These are phyloP conservation scores for Aurelia sp. DNA, from an alignment of 30 jellyfish, hydroid and myxozoan species.

Conservation along the genomic window DNA sequence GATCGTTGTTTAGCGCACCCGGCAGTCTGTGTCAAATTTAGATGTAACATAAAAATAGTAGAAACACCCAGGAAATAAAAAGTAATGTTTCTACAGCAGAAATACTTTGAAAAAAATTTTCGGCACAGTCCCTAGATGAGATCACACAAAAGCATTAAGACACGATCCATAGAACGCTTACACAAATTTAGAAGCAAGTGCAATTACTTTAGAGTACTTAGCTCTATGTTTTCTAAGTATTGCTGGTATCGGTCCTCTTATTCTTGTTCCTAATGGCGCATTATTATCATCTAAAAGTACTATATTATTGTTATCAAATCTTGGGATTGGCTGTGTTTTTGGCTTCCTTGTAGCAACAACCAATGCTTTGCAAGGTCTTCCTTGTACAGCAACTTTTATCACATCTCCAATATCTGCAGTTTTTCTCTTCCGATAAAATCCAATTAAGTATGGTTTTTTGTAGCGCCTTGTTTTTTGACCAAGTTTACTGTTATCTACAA, in stretches of 20 bases:
- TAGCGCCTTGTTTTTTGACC: constrained; percentile 84
- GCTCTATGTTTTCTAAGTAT: constrained; percentile 71
- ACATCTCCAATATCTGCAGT: constrained; percentile 98
- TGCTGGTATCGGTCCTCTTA: constrained; percentile 93
- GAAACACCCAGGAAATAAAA: no score
- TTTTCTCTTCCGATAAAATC: constrained; percentile 92
- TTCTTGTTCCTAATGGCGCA: constrained; percentile 93
- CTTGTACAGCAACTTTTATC: constrained; percentile 91
- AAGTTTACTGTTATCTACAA: constrained; percentile 93
- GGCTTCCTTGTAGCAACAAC: constrained; percentile 97
- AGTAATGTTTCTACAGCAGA: no score
- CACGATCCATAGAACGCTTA: neutral
- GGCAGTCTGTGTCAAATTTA: no score
- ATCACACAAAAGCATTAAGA: no score
- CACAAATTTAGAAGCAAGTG: constrained; percentile 86
- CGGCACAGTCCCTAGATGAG: no score
- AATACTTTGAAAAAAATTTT: no score
- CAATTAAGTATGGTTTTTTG: constrained; percentile 95
- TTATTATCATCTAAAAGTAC: constrained; percentile 88
- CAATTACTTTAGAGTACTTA: constrained; percentile 84
- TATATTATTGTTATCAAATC: constrained; percentile 95
- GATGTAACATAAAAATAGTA: no score
- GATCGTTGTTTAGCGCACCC: no score
- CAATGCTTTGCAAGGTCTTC: constrained; percentile 92
- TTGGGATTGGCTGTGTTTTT: constrained; percentile 80